Conservation (phyloP, 2,797 vertebrate genomes). For the Petrocephalus sullivani region DNA sequence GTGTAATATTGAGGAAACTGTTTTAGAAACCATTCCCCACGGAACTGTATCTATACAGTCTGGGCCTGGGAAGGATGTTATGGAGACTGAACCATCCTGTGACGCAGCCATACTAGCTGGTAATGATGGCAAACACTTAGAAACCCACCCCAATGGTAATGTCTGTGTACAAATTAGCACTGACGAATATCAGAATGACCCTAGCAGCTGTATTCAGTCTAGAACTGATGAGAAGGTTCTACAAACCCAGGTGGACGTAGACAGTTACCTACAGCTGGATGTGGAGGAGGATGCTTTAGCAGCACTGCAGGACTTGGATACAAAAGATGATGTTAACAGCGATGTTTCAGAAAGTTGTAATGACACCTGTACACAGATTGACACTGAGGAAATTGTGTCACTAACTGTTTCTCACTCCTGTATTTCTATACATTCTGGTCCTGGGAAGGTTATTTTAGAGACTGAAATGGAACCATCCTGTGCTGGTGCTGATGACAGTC, state of each 20-base stretch:
- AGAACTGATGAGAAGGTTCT: background rate
- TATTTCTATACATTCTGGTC: background rate
- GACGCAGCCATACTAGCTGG: background rate
- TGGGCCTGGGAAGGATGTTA: background rate
- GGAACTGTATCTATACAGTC: background rate
- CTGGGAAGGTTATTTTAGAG: background rate
- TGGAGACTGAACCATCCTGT: background rate
- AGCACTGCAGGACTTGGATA: background rate
- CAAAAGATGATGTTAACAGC: background rate
- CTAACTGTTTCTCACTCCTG: background rate
- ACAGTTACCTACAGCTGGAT: background rate
- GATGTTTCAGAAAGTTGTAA: conserved; percentile 1
- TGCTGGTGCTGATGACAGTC: background rate
- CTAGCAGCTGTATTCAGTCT: background rate
- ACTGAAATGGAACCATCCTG: background rate
- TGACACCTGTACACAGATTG: background rate
- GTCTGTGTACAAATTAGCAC: background rate
- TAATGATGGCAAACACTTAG: background rate
- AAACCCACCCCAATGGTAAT: background rate
- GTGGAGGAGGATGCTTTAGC: background rate
- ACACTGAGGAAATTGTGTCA: background rate
- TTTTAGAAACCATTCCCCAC: background rate
- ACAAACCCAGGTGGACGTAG: background rate
- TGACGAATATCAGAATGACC: background rate
- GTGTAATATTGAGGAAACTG: background rate